Evolutionary conservation across 2,888 invertebrate species (phyloP).

Genomic region (Caprella mutica): DNA sequence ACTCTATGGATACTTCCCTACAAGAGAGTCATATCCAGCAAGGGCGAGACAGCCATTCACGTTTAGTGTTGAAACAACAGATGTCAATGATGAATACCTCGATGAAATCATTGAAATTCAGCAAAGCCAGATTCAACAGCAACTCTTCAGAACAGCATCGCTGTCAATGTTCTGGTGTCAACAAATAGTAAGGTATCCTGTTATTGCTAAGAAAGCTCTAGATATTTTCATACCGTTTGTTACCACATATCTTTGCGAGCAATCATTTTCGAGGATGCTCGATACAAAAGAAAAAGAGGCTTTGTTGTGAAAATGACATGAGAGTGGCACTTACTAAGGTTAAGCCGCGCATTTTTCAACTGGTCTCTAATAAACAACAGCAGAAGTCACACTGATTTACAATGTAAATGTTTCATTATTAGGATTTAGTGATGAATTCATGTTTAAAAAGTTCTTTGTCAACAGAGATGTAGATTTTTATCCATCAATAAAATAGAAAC

Average conservation of each 20-base stretch:
- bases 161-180: constrained; percentile 3
- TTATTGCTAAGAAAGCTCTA: constrained; percentile 17
- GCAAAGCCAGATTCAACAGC: constrained; percentile 22
- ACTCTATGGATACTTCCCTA: constrained; percentile 12
- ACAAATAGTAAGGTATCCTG: constrained; percentile 11
- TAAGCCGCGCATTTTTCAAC: constrained; percentile 18
- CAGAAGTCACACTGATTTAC: constrained; percentile 18
- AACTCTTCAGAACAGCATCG: too few relatives aligned
- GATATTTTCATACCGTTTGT: constrained; percentile 11
- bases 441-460: too few relatives aligned
- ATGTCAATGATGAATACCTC: constrained; percentile 20
- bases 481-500: too few relatives aligned
- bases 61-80: constrained; percentile 13
- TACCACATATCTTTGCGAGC: constrained; percentile 17
- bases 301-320: constrained; percentile 17
- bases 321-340: constrained; percentile 19
- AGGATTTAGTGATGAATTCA: too few relatives aligned
- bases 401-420: too few relatives aligned
- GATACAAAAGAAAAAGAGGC: constrained; percentile 16
- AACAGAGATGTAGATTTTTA: too few relatives aligned
- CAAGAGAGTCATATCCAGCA: constrained; percentile 18
- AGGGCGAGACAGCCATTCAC: constrained; percentile 21
- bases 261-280: constrained; percentile 6
- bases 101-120: constrained; percentile 15
- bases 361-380: constrained; percentile 17